A percentile compares a stretch with the other conserved stretches of the same genome.
phyloP scores from a whole-genome alignment of 2,888 invertebrate species.

The Acutogordius australiensis region DNA sequence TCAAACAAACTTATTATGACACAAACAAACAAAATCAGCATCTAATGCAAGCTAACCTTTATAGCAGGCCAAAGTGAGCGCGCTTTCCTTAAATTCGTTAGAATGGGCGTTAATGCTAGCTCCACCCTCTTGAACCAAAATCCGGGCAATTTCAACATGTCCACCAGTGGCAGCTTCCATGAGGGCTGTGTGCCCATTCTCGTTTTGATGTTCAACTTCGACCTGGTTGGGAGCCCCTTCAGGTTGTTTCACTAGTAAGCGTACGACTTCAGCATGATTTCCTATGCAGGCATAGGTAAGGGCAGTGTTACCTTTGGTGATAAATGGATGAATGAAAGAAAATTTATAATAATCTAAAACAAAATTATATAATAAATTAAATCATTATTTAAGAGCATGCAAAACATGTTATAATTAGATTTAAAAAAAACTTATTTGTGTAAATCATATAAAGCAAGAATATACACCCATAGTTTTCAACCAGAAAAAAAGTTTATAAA shows the following conservation, averaged over 20 bases:
- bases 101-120: conserved; percentile 95
- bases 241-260: conserved; percentile 51
- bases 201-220: conserved; percentile 89
- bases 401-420: no score
- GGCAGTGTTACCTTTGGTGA: conserved; percentile 59
- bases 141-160: conserved; percentile 23
- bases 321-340: no score
- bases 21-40: no score
- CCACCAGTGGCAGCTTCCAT: conserved; percentile 26
- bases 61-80: conserved; percentile 70
- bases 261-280: conserved; percentile 46
- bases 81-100: conserved; percentile 93
- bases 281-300: conserved; percentile 84
- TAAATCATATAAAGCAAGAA: no score
- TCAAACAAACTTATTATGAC: no score
- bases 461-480: no score
- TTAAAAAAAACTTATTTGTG: no score
- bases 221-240: conserved; percentile 48
- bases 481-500: no score
- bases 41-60: no score
- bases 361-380: no score
- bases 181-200: conserved; percentile 80
- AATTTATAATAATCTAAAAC: no score
- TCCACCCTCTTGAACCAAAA: conserved; percentile 51
- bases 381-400: no score